Conservation (phyloP, 2,797 vertebrate genomes). For the Malurus leucopterus region DNA sequence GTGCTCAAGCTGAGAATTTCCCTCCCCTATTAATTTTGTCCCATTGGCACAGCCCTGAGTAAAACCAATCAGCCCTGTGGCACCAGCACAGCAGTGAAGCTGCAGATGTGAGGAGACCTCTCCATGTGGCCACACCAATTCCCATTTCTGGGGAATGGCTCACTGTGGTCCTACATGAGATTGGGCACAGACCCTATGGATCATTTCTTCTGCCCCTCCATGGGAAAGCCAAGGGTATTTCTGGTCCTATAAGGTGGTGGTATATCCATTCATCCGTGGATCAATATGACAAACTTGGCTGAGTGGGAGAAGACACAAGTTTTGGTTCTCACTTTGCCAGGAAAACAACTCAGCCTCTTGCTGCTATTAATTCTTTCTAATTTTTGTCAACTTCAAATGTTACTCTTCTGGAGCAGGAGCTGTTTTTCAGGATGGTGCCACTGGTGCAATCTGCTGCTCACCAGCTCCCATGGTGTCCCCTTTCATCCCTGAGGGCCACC, state of each 20-base stretch:
- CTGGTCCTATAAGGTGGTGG: background rate
- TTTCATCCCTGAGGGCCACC: background rate
- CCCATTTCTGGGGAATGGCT: background rate
- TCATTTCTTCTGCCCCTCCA: background rate
- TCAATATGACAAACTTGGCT: background rate
- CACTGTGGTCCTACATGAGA: background rate
- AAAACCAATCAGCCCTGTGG: background rate
- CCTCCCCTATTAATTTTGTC: background rate
- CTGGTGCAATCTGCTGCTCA: background rate
- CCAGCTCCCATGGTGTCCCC: fast-evolving
- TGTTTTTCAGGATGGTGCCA: background rate
- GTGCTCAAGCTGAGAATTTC: background rate
- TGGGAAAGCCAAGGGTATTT: background rate
- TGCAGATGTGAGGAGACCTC: background rate
- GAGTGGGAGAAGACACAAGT: background rate
- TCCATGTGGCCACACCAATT: background rate
- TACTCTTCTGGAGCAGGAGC: background rate
- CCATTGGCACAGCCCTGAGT: background rate
- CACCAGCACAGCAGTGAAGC: background rate
- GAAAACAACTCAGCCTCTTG: background rate
- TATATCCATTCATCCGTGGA: background rate
- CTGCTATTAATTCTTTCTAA: background rate
- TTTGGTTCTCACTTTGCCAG: background rate
- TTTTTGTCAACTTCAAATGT: background rate
- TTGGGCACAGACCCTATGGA: background rate